Evolutionary conservation across 2,113 vertebrate species (phyloP).

Genomic region (Collichthys lucidus): DNA sequence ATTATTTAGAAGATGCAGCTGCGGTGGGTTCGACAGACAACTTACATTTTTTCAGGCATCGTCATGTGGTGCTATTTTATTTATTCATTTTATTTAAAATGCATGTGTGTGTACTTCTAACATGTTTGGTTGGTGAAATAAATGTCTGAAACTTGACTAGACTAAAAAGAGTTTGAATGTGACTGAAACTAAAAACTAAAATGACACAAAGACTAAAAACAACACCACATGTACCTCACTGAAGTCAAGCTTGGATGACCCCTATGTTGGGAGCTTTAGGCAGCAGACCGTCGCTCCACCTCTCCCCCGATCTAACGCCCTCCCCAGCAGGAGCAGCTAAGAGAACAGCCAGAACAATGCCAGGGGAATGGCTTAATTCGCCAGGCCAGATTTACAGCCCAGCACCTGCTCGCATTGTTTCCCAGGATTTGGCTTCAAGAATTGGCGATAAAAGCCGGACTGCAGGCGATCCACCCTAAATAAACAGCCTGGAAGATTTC

Average conservation of each 20-base stretch:
- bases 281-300: conserved; percentile 20
- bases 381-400: conserved; percentile 78
- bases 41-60: too few relatives aligned
- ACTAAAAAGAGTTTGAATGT: too few relatives aligned
- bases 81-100: too few relatives aligned
- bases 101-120: too few relatives aligned
- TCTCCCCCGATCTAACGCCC: conserved; percentile 38
- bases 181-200: too few relatives aligned
- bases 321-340: conserved; percentile 67
- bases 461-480: conserved; percentile 35
- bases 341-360: conserved; percentile 76
- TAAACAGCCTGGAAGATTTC: conserved; percentile 28
- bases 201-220: too few relatives aligned
- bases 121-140: too few relatives aligned
- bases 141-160: too few relatives aligned
- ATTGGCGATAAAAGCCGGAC: conserved; percentile 71
- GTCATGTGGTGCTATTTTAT: too few relatives aligned
- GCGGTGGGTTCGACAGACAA: too few relatives aligned
- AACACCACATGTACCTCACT: neutral
- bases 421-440: conserved; percentile 65
- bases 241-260: conserved; percentile 24
- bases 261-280: conserved; percentile 58
- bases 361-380: conserved; percentile 76
- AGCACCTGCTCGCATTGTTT: conserved; percentile 82
- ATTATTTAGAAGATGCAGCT: too few relatives aligned